Evolutionary conservation across 1,140 invertebrate genomes (phyloP).

Genomic region (Drosophila setifemur): DNA sequence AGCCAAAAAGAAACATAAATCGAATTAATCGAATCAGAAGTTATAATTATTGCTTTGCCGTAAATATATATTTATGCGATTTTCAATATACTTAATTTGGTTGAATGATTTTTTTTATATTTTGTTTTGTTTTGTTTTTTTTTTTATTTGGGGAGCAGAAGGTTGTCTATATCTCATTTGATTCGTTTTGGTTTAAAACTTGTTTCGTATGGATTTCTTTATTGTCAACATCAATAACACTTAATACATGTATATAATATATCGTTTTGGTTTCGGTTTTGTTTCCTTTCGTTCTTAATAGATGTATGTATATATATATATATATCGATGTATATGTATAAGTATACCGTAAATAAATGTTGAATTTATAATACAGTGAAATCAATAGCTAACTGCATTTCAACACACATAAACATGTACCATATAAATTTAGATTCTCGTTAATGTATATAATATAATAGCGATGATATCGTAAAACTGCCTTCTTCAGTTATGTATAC

Average conservation of each 20-base stretch:
- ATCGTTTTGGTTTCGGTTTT: not conserved
- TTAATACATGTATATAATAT: constrained; percentile 59
- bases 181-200: constrained; percentile 49
- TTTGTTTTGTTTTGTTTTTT: not conserved
- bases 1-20: constrained; percentile 12
- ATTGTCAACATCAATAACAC: constrained; percentile 76
- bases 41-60: constrained; percentile 17
- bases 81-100: constrained; percentile 7
- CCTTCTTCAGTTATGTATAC: constrained; percentile 31
- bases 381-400: constrained; percentile 29
- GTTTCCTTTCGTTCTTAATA: constrained; percentile 27
- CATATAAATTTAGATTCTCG: constrained; percentile 16
- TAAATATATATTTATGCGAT: constrained; percentile 8
- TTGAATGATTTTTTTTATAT: constrained; percentile 8
- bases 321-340: constrained; percentile 57
- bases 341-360: constrained; percentile 58
- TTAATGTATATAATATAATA: constrained; percentile 27
- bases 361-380: constrained; percentile 44
- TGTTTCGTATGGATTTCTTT: constrained; percentile 48
- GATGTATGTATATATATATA: constrained; percentile 33
- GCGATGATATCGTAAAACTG: constrained; percentile 27
- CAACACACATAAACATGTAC: constrained; percentile 49
- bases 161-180: constrained; percentile 24
- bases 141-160: not conserved
- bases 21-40: constrained; percentile 1